Percentiles rank a stretch among this genome's conserved stretches.
Conservation (phyloP, 53 echinoderm and acorn worm species). For the Apostichopus leukothele region DNA sequence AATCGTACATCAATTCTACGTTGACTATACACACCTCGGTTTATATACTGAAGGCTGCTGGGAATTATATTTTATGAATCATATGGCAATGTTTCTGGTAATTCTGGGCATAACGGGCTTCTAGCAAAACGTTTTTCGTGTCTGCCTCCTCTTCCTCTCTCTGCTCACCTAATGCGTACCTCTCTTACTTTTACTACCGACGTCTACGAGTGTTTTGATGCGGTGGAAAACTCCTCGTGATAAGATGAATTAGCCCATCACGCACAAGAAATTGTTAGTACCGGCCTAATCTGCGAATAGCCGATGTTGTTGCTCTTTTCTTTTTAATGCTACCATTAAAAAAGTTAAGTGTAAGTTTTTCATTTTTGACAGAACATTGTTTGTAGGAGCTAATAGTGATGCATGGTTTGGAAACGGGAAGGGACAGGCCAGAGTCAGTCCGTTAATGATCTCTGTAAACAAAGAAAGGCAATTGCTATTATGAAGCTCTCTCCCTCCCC, state of each 20-base stretch:
- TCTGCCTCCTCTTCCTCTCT: too few species aligned
- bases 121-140: neutral
- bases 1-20: too few species aligned
- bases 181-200: neutral
- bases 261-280: neutral
- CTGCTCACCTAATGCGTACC: neutral
- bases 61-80: too few species aligned
- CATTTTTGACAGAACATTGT: neutral
- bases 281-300: neutral
- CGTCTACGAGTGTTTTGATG: neutral
- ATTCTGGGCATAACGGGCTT: too few species aligned
- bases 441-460: conserved; percentile 30
- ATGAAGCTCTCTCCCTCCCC: neutral
- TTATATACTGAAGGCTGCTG: too few species aligned
- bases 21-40: too few species aligned
- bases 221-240: neutral
- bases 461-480: conserved; percentile 4
- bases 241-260: conserved; percentile 9
- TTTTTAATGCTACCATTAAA: neutral
- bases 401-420: neutral
- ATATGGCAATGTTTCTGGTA: too few species aligned
- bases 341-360: neutral
- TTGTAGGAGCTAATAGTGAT: conserved; percentile 16
- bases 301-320: neutral
- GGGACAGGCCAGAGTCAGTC: neutral